Evolutionary conservation across 2,113 vertebrate species (phyloP).

Genomic region (Tor tambroides): DNA sequence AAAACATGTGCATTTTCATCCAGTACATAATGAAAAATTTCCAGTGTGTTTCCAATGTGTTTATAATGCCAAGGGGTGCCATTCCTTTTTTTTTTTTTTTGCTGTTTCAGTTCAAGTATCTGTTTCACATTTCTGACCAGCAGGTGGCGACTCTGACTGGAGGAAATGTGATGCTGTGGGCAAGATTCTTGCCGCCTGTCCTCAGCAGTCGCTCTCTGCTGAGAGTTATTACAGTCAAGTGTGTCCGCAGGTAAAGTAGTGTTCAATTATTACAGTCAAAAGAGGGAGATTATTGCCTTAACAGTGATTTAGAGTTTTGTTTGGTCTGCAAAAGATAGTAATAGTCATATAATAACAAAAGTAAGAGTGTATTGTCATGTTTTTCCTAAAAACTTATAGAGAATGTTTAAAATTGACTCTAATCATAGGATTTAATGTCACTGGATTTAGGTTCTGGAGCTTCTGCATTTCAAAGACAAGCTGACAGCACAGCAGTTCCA

Average conservation of each 20-base stretch:
- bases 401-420: background rate
- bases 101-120: no score
- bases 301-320: background rate
- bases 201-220: conserved; percentile 86
- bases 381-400: background rate
- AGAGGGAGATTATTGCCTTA: background rate
- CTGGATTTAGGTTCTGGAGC: conserved; percentile 81
- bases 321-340: background rate
- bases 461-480: conserved; percentile 88
- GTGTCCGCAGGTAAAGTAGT: conserved; percentile 87
- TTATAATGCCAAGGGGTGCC: background rate
- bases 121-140: conserved; percentile 59
- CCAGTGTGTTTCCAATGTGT: conserved; percentile 4
- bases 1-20: background rate
- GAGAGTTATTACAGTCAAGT: conserved; percentile 84
- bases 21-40: background rate
- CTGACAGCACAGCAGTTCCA: conserved; percentile 84
- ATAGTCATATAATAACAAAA: background rate
- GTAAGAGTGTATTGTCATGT: background rate
- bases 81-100: background rate
- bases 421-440: background rate
- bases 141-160: conserved; percentile 85
- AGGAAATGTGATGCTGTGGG: conserved; percentile 88
- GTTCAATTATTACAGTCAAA: no score
- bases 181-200: conserved; percentile 88